phyloP scores from a whole-genome alignment of 2,113 vertebrate species.

The Rhea pennata region DNA sequence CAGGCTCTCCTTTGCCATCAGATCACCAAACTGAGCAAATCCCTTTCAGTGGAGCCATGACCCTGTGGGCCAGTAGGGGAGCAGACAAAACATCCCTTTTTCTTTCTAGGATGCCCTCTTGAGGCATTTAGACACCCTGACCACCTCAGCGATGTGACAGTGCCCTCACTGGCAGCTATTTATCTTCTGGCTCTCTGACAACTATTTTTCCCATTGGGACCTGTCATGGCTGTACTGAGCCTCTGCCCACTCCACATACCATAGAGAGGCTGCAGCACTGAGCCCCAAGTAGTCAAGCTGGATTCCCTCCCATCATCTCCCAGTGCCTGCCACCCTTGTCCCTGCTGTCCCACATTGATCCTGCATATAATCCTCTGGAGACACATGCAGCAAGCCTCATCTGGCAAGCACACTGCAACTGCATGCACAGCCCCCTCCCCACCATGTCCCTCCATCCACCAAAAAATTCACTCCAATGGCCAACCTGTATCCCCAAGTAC shows the following conservation, averaged over 20 bases:
- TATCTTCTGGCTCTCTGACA: neutral
- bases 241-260: rapidly evolving
- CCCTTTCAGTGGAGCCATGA: rapidly evolving
- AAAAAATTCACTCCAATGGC: too few species aligned
- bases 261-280: neutral
- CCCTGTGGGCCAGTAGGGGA: too few species aligned
- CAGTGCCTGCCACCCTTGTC: too few species aligned
- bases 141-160: neutral
- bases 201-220: neutral
- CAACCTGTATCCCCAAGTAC: neutral
- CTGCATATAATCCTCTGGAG: too few species aligned
- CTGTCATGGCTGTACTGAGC: rapidly evolving
- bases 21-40: neutral
- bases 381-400: too few species aligned
- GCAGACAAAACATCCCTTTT: neutral
- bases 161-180: neutral
- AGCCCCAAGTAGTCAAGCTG: too few species aligned
- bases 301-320: too few species aligned
- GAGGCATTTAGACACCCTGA: rapidly evolving
- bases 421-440: too few species aligned
- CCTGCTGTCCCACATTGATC: too few species aligned
- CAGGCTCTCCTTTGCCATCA: neutral
- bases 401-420: too few species aligned
- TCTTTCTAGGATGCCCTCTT: neutral
- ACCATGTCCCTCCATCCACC: too few species aligned